Conservation (phyloP, 2,113 vertebrate species). For the Tragelaphus scriptus region DNA sequence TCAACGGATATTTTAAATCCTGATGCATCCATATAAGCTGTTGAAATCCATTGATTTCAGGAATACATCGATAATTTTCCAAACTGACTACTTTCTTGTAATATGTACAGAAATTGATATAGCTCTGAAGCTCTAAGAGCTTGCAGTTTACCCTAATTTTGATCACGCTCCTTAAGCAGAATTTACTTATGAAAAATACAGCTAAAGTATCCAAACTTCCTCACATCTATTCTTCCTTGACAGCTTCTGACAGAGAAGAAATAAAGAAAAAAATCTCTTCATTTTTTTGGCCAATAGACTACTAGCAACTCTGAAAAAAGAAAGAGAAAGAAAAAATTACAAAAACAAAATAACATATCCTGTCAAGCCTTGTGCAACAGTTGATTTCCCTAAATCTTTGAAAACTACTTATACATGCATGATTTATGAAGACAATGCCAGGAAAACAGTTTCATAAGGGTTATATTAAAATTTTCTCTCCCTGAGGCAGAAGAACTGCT, state of each 20-base stretch:
- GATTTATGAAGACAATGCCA: conserved; percentile 31
- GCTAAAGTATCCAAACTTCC: background rate
- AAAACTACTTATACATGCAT: conserved; percentile 49
- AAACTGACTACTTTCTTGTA: background rate
- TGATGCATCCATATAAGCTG: background rate
- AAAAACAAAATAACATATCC: background rate
- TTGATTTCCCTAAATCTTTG: conserved; percentile 46
- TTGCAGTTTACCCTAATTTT: background rate
- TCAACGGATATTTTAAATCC: background rate
- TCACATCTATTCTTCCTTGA: background rate
- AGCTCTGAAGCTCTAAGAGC: background rate
- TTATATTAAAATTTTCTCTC: conserved; percentile 50
- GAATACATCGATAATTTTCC: background rate
- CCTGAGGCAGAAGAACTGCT: conserved; percentile 31
- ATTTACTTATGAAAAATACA: background rate
- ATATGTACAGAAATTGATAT: background rate
- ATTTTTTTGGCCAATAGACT: background rate
- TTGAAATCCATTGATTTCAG: background rate
- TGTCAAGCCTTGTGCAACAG: background rate
- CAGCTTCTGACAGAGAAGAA: background rate
- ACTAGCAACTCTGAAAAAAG: background rate
- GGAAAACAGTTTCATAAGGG: conserved; percentile 20
- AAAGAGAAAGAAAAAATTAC: conserved; percentile 28
- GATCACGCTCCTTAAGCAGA: conserved; percentile 9
- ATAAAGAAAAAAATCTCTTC: background rate